A percentile compares a stretch with the other conserved stretches of the same genome.
Conservation (phyloP, 1,140 invertebrate genomes). For the Patella vulgata region DNA sequence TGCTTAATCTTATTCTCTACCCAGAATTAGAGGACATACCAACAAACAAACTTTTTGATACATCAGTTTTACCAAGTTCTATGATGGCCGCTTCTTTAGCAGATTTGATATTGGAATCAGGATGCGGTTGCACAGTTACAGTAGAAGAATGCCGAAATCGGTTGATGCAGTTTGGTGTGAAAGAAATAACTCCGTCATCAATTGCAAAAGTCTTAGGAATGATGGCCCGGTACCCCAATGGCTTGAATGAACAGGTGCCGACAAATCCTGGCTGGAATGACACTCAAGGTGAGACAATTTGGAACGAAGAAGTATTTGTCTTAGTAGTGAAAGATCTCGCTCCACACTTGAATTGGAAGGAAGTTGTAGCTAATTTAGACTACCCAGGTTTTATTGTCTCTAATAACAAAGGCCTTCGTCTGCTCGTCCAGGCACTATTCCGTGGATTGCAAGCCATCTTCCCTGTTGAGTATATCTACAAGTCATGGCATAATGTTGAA, state of each 20-base stretch:
- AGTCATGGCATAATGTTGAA: slow-evolving; percentile 91
- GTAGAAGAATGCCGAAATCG: slow-evolving; percentile 90
- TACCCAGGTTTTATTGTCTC: slow-evolving; percentile 89
- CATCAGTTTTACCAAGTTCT: slow-evolving; percentile 71
- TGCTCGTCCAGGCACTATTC: slow-evolving; percentile 83
- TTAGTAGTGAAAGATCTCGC: slow-evolving; percentile 86
- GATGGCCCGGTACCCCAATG: slow-evolving; percentile 85
- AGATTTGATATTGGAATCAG: slow-evolving; percentile 88
- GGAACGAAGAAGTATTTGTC: slow-evolving; percentile 94
- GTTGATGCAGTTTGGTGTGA: slow-evolving; percentile 76
- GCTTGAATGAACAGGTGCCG: slow-evolving; percentile 68
- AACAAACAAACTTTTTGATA: slow-evolving; percentile 71
- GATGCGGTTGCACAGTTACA: slow-evolving; percentile 86
- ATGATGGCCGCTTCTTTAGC: slow-evolving; percentile 70
- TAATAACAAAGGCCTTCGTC: slow-evolving; percentile 83
- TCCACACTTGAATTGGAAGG: slow-evolving; percentile 83
- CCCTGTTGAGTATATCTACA: slow-evolving; percentile 88
- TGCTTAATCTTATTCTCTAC: slow-evolving; percentile 87
- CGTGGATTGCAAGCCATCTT: slow-evolving; percentile 78
- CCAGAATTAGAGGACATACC: slow-evolving; percentile 78
- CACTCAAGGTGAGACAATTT: slow-evolving; percentile 72
- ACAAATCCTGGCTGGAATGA: slow-evolving; percentile 49
- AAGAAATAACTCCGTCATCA: slow-evolving; percentile 81
- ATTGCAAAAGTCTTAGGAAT: slow-evolving; percentile 85
- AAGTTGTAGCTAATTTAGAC: slow-evolving; percentile 90